Percentiles rank a stretch among this genome's conserved stretches.
Evolutionary conservation across 1,140 invertebrate species (phyloP).

Genomic region (Acromyrmex heyeri): DNA sequence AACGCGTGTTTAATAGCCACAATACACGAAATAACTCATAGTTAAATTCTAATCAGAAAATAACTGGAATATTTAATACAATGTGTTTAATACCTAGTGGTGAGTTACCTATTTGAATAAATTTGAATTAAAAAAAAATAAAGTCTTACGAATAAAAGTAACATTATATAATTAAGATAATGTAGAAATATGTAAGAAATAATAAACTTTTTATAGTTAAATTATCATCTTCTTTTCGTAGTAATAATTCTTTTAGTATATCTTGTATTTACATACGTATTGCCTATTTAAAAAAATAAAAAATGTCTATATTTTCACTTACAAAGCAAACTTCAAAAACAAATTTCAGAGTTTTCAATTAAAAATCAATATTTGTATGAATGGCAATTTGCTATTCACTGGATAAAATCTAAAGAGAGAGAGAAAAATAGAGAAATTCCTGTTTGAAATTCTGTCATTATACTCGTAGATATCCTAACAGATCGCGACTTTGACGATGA

Average conservation of each 20-base stretch:
- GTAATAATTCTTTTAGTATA: conserved; percentile 2
- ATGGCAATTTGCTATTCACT: background rate
- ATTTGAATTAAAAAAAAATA: background rate
- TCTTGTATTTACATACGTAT: no score
- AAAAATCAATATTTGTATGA: background rate
- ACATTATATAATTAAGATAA: background rate
- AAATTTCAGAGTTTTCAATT: background rate
- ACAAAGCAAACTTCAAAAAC: background rate
- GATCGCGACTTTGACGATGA: conserved; percentile 49
- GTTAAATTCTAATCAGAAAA: background rate
- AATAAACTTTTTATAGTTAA: background rate
- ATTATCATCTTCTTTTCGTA: background rate
- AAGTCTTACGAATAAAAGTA: background rate
- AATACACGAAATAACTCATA: background rate
- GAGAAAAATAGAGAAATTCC: background rate
- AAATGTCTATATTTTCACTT: background rate
- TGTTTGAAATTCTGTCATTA: background rate
- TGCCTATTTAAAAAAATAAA: background rate
- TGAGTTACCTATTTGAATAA: background rate
- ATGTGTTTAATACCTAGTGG: background rate
- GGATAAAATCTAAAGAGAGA: background rate
- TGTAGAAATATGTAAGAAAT: background rate
- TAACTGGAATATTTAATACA: background rate
- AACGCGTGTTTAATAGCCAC: conserved; percentile 16
- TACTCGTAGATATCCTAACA: conserved; percentile 65